Evolutionary conservation across 2,797 vertebrate species (phyloP).

Genomic region (Neosilurus mollespiculum): DNA sequence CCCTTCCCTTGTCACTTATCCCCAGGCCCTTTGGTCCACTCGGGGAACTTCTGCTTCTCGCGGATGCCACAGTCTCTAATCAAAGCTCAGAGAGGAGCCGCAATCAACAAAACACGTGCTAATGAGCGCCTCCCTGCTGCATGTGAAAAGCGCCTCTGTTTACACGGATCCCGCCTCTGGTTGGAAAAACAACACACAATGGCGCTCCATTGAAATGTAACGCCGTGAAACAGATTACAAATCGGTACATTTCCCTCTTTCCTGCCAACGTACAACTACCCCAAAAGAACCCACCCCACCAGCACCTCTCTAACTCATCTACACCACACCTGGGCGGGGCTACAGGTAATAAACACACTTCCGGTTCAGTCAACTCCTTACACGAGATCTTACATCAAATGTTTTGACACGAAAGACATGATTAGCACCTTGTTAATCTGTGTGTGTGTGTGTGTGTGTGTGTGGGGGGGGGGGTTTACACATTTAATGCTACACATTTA

Average conservation of each 20-base stretch:
- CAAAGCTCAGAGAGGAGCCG: slow-evolving; percentile 68
- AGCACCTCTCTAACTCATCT: background rate
- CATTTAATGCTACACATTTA: background rate
- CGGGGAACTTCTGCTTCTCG: slow-evolving; percentile 62
- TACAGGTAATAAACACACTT: background rate
- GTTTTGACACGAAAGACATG: slow-evolving; percentile 64
- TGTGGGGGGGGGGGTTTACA: no score
- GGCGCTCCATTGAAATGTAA: background rate
- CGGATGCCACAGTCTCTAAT: slow-evolving; percentile 76
- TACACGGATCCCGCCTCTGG: slow-evolving; percentile 57
- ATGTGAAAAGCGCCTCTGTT: slow-evolving; percentile 72
- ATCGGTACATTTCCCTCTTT: background rate
- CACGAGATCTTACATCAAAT: slow-evolving; percentile 66
- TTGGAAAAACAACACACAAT: slow-evolving; percentile 49
- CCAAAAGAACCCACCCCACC: background rate
- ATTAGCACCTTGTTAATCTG: slow-evolving; percentile 71
- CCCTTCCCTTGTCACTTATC: slow-evolving; percentile 74
- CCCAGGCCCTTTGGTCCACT: slow-evolving; percentile 71
- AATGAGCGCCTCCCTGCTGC: slow-evolving; percentile 78
- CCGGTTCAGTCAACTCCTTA: background rate
- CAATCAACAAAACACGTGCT: slow-evolving; percentile 81
- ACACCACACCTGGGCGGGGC: background rate
- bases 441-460: slow-evolving; percentile 17
- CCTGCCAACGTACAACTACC: background rate
- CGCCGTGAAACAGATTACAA: slow-evolving; percentile 26